Evolutionary conservation across 2,113 vertebrate species (phyloP).

Genomic region (Emydocephalus ijimae): DNA sequence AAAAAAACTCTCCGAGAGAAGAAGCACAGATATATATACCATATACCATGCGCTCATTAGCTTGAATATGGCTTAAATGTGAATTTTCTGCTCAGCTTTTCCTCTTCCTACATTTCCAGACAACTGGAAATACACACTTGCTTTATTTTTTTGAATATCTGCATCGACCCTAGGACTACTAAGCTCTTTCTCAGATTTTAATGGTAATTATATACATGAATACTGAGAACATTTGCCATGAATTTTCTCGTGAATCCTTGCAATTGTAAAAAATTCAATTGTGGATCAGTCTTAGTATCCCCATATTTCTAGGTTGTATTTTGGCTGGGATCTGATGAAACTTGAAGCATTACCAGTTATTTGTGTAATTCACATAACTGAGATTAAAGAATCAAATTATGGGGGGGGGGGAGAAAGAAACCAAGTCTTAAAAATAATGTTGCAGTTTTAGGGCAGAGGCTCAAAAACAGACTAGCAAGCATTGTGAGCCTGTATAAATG

Average conservation of each 20-base stretch:
- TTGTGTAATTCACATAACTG: background rate
- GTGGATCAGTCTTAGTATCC: background rate
- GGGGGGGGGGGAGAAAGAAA: background rate
- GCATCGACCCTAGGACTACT: background rate
- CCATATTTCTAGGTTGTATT: background rate
- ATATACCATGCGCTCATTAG: background rate
- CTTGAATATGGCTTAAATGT: background rate
- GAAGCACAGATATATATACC: background rate
- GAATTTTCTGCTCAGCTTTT: background rate
- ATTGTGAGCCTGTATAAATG: background rate
- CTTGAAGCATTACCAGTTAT: background rate
- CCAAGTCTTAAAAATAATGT: background rate
- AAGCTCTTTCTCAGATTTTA: background rate
- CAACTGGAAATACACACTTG: background rate
- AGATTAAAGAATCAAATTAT: background rate
- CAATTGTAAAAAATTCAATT: background rate
- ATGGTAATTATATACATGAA: background rate
- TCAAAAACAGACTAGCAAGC: background rate
- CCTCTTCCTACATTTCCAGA: conserved; percentile 21
- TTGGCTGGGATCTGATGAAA: background rate
- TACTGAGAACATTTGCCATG: background rate
- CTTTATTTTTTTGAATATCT: conserved; percentile 4
- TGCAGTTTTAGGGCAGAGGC: background rate
- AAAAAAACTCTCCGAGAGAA: background rate
- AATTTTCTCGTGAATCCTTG: background rate